Percentiles rank a stretch among this genome's conserved stretches.
Evolutionary conservation across 2,797 vertebrate genomes (phyloP).

Genomic region (Cossypha heuglini): DNA sequence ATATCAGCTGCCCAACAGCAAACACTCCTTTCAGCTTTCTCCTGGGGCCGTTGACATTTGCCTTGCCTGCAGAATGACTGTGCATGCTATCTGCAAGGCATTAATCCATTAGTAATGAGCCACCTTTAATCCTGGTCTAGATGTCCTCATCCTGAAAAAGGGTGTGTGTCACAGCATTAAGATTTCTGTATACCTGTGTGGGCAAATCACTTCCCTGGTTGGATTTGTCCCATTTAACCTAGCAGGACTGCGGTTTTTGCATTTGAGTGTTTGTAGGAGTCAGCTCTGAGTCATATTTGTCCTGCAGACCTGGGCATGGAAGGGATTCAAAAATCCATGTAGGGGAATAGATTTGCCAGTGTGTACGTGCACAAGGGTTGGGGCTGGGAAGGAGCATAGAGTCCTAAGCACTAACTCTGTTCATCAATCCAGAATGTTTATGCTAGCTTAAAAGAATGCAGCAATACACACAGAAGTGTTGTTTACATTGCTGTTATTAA

Average conservation of each 20-base stretch:
- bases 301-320: neutral
- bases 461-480: neutral
- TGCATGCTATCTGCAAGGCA: neutral
- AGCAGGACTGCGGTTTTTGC: neutral
- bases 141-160: neutral
- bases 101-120: neutral
- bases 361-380: neutral
- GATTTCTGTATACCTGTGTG: neutral
- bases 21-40: neutral
- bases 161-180: neutral
- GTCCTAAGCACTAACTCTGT: neutral
- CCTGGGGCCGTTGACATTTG: neutral
- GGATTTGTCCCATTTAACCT: constrained; percentile 14
- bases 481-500: neutral
- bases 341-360: neutral
- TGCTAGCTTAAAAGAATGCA: neutral
- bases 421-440: neutral
- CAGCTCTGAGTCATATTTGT: neutral
- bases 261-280: neutral
- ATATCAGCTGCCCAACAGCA: neutral
- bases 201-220: neutral
- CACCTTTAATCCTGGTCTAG: neutral
- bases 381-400: neutral
- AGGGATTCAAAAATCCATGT: neutral
- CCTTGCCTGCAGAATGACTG: constrained; percentile 11